Evolutionary conservation across 92 coral and sea anemone species (phyloP), one percentile per base, ranked within the genome.

Genomic region (Heliopora coerulea): DNA sequence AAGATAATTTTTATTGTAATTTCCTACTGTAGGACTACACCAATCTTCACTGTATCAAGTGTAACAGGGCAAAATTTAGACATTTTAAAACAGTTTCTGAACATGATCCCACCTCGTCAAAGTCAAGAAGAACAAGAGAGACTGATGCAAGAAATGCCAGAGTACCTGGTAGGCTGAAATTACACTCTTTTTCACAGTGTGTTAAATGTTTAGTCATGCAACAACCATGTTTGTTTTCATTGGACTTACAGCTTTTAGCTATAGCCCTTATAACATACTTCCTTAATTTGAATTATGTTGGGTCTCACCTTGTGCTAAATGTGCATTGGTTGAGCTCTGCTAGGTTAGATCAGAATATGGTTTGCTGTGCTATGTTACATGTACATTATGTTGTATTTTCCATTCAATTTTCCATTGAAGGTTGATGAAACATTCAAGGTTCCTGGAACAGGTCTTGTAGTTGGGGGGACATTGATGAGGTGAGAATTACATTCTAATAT

Each of bases 351-450:
- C n/a, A n/a, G n/a, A n/a, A n/a, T n/a, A n/a, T n/a, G n/a, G n/a
- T n/a, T n/a, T n/a, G n/a, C n/a, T n/a, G n/a, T n/a, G n/a, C n/a
- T n/a, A n/a, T n/a, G n/a, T n/a, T n/a, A n/a, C n/a, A n/a, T n/a
- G n/a, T n/a, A n/a, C n/a, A n/a, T n/a, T n/a, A n/a, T n/a, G n/a
- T n/a, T n/a, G n/a, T n/a, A n/a, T n/a, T n/a, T n/a, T n/a, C n/a
- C n/a, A n/a, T n/a, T n/a, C n/a, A n/a, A n/a, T 12, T 48, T 74
- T 34, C 65, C 32, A 34, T 52, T 56, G 35, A 39, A 91, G 99
- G 88, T 95, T 63, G 99, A 95, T 61, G 96, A 90, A 69, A 95
- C 96, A 3, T 95, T 90, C 83, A 88, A 85, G 83, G 99, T 95
- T 35, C 99, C 99, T 37, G 93, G 96, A 23, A 95, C 96, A 79